Base-by-base conservation (phyloP, 2,888 invertebrate species). In the Hypsopygia costalis region DNA sequence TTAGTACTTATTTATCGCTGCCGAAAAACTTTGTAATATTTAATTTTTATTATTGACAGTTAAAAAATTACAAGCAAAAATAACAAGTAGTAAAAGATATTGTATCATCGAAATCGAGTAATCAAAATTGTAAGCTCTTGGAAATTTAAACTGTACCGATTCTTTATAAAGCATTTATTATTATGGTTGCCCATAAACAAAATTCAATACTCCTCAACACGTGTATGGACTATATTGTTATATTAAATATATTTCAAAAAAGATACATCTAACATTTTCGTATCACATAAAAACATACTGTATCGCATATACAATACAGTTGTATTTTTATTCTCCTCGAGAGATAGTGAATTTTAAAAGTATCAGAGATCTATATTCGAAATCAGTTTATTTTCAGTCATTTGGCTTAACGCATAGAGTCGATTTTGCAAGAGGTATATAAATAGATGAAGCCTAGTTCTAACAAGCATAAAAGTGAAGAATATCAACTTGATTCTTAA, bases 401-500 rank as follows among this genome's bases (percentile, higher is more conserved):
- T 36, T 3, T 16, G 6, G 1, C 11, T 10, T 20, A 8, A 6
- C 1, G 3, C 3, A 20, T 29, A 36, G 20, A 20, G 29, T 29
- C 10, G 16, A 7, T 36, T 29, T 36, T 29, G 11, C 6, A 12
- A 1, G 10, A n/a, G 6, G 1, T 11, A 1, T 16, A 7, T n/a
- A 1, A 29, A 4, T 20, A 44, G 37, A 49, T 53, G 56, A 56
- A 51, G 44, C 43, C 34, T 43, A 50, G 48, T 59, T 49, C 57
- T 55, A 58, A 61, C 58, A 56, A 55, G 52, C 62, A 64, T 67
- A 65, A 75, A 79, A 71, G 75, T 81, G 77, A 79, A 81, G 77
- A 78, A 83, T 81, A 80, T 83, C 85, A 81, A 16, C 80, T 82
- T 78, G 81, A 82, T 81, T 79, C 74, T 78, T 78, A 79, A 82